Conservation (phyloP, 2,797 vertebrate species). For the Aldrovandia affinis region DNA sequence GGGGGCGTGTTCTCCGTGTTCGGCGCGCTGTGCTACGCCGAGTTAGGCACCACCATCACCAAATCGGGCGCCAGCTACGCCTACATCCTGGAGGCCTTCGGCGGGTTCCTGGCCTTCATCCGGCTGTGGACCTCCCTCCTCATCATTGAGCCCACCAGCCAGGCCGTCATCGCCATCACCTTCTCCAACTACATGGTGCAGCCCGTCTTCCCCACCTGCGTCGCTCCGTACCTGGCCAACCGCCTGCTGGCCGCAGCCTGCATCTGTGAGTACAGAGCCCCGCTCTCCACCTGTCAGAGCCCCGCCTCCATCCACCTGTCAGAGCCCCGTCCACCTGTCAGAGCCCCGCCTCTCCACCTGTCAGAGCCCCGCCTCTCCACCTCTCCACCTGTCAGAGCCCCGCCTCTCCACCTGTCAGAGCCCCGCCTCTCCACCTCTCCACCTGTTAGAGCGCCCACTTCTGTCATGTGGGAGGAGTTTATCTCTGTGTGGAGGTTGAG, state of each 20-base stretch:
- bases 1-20: constrained; percentile 90
- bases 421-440: no score
- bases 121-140: constrained; percentile 91
- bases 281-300: not conserved
- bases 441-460: not conserved
- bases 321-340: not conserved
- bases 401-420: not conserved
- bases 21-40: constrained; percentile 90
- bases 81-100: constrained; percentile 92
- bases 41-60: constrained; percentile 92
- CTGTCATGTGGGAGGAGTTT: not conserved
- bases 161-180: constrained; percentile 91
- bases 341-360: not conserved
- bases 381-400: not conserved
- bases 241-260: constrained; percentile 86
- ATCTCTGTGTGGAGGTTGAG: not conserved
- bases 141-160: constrained; percentile 92
- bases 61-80: constrained; percentile 94
- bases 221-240: constrained; percentile 80
- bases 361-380: no score
- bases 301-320: no score
- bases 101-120: constrained; percentile 85
- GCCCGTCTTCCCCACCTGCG: constrained; percentile 86
- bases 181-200: constrained; percentile 95
- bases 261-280: constrained; percentile 80